phyloP scores from a whole-genome alignment of 2,888 invertebrate species.

The Dichetophora obliterata region DNA sequence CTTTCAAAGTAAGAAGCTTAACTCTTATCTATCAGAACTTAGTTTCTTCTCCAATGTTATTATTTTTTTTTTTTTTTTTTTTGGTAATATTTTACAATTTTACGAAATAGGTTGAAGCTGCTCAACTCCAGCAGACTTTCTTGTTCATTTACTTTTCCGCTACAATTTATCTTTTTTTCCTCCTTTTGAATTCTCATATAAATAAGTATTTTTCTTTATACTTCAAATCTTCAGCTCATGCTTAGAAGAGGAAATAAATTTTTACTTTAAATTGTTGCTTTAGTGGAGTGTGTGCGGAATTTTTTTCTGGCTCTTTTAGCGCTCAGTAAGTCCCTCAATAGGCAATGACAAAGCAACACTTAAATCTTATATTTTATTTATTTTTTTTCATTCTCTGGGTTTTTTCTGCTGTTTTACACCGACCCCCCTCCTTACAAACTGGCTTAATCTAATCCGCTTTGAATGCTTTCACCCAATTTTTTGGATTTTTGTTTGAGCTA shows the following conservation, averaged over 20 bases:
- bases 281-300: not conserved
- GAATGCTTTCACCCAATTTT: conserved; percentile 15
- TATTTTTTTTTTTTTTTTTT: no score
- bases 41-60: no score
- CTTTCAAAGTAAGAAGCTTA: no score
- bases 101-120: no score
- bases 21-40: no score
- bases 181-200: no score
- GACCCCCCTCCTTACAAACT: not conserved
- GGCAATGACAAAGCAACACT: not conserved
- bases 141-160: not conserved
- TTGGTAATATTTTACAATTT: no score
- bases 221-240: not conserved
- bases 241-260: conserved; percentile 8
- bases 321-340: not conserved
- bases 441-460: conserved; percentile 10
- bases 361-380: not conserved
- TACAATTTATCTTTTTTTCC: no score
- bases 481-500: conserved; percentile 3
- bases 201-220: no score
- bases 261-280: conserved; percentile 2
- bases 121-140: no score
- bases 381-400: not conserved
- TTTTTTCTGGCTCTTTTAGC: not conserved
- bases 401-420: not conserved